These are phyloP conservation scores for Aphelinus atriplicis DNA, from an alignment of 1,140 invertebrate species.

Conservation along the genomic window DNA sequence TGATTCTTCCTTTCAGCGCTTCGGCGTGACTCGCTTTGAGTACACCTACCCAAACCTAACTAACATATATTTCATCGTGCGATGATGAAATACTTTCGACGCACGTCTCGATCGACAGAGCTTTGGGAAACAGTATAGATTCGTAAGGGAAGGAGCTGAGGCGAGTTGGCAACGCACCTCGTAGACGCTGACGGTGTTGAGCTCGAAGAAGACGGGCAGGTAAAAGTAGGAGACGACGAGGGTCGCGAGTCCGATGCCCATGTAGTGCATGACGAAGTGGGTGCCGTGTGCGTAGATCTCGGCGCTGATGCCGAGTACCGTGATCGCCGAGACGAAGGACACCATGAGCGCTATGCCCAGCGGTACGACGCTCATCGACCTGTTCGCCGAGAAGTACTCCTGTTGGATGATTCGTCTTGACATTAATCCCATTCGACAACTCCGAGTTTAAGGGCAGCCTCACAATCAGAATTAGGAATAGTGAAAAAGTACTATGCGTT, in stretches of 20 bases:
- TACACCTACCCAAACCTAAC: too few species aligned
- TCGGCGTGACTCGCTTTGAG: too few species aligned
- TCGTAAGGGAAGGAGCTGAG: too few species aligned
- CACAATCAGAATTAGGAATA: too few species aligned
- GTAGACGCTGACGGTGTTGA: conserved; percentile 88
- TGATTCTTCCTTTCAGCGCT: too few species aligned
- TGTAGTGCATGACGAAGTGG: conserved; percentile 81
- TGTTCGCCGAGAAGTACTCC: conserved; percentile 86
- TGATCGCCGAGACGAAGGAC: conserved; percentile 94
- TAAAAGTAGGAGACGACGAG: conserved; percentile 83
- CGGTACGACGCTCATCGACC: conserved; percentile 79
- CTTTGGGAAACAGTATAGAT: too few species aligned
- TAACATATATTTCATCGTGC: too few species aligned
- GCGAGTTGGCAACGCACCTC: conserved; percentile 68
- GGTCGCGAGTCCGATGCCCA: conserved; percentile 80
- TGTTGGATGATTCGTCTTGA: conserved; percentile 50
- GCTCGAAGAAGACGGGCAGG: conserved; percentile 88
- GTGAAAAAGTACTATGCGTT: too few species aligned
- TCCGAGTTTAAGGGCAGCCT: too few species aligned
- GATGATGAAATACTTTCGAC: too few species aligned
- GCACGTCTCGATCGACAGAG: too few species aligned
- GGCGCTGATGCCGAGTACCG: conserved; percentile 85
- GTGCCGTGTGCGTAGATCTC: conserved; percentile 87
- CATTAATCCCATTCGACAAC: background rate
- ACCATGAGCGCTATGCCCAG: conserved; percentile 91